Base-by-base conservation (phyloP, 2,888 invertebrate genomes). In the Acanthococcus lagerstroemiae region DNA sequence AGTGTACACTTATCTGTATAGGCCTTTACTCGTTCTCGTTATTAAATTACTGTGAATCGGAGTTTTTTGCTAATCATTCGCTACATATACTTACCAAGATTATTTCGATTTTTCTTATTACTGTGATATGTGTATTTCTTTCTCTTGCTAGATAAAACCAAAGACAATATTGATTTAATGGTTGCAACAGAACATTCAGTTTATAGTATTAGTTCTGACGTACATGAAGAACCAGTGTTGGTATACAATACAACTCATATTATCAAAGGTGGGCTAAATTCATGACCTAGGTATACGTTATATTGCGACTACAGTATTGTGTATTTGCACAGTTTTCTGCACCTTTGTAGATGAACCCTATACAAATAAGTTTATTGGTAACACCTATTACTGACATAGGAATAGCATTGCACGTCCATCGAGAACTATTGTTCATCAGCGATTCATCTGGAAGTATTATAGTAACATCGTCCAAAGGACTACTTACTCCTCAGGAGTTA, bases 351-450 rank as follows among this genome's bases (percentile, higher is more conserved):
- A n/a, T n/a, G n/a, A n/a, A n/a, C n/a, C n/a, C n/a, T n/a, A n/a
- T n/a, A n/a, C n/a, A n/a, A n/a, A n/a, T n/a, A n/a, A n/a, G n/a
- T n/a, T n/a, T n/a, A n/a, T n/a, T 21, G 61, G 27, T 63, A 68
- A 72, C 78, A n/a, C n/a, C n/a, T n/a, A n/a, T n/a, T n/a, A n/a
- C n/a, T n/a, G n/a, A n/a, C n/a, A n/a, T n/a, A 80, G 93, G 91
- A 66, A 82, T 90, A 45, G 88, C 87, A 1, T 80, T 91, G 7
- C 87, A 90, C 73, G 82, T 90, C n/a, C 81, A 80, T 15, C 82
- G 69, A 65, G 70, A 87, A 70, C 80, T 85, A 19, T 76, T 93
- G 4, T 91, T 90, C 75, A 81, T 92, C 17, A 84, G 90, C 0
- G 88, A 91, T 73, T 83, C 85, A 4, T 79, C 79, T 68, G 88